Evolutionary conservation across 2,888 invertebrate species (phyloP).

Genomic region (Silvanus unidentatus): DNA sequence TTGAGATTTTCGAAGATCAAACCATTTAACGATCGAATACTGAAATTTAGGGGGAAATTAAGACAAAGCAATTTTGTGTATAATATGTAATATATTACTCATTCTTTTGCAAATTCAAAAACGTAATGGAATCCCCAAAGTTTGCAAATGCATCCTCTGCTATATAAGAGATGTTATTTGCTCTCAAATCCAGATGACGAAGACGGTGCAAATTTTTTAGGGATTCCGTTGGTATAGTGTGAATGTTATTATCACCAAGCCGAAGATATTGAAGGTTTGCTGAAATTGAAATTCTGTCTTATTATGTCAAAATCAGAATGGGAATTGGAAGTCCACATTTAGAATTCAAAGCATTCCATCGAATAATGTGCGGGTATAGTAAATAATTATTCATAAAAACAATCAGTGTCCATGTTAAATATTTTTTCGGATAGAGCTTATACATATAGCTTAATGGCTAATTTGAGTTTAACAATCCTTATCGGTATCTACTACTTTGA

Average conservation of each 20-base stretch:
- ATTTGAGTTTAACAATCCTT: no score
- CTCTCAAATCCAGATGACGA: conserved; percentile 80
- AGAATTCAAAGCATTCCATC: no score
- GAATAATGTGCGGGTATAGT: no score
- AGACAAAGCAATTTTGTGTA: no score
- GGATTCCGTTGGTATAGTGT: conserved; percentile 79
- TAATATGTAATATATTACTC: conserved; percentile 51
- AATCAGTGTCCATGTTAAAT: no score
- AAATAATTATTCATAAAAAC: no score
- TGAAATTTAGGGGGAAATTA: conserved; percentile 46
- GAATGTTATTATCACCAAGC: conserved; percentile 81
- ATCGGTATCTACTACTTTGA: no score
- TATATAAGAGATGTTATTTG: conserved; percentile 79
- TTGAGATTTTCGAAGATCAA: conserved; percentile 84
- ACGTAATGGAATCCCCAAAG: conserved; percentile 88
- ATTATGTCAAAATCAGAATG: conserved; percentile 2
- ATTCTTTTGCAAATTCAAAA: conserved; percentile 85
- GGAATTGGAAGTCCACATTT: neutral
- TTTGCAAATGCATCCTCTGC: conserved; percentile 82
- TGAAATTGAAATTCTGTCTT: conserved; percentile 46
- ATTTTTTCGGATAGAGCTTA: no score
- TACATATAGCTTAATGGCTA: no score
- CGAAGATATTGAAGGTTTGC: conserved; percentile 87
- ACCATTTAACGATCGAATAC: conserved; percentile 75
- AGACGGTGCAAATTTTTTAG: conserved; percentile 76